phyloP scores from a whole-genome alignment of 2,797 vertebrate species.

The Chloroceryle amazona region DNA sequence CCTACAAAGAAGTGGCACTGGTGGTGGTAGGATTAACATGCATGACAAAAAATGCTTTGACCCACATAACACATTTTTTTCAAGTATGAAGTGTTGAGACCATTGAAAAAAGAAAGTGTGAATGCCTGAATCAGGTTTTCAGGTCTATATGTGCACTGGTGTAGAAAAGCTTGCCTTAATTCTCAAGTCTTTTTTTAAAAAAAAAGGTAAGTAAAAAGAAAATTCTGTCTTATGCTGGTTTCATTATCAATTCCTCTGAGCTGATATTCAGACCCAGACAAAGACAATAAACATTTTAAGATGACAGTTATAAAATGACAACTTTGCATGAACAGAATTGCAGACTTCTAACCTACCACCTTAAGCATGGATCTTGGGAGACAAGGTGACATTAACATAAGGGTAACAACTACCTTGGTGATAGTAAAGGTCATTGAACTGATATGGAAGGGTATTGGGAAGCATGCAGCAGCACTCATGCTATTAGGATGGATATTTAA shows the following conservation, averaged over 20 bases:
- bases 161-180: not conserved
- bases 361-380: not conserved
- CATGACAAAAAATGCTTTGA: not conserved
- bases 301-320: not conserved
- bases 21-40: not conserved
- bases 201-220: not conserved
- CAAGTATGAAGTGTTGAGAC: not conserved
- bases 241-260: not conserved
- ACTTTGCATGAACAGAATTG: not conserved
- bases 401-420: not conserved
- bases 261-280: not conserved
- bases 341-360: not conserved
- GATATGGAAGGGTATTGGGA: not conserved
- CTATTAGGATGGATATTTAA: not conserved
- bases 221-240: not conserved
- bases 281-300: not conserved
- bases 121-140: not conserved
- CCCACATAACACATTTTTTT: slow-evolving; percentile 17
- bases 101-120: not conserved
- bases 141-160: not conserved
- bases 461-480: not conserved
- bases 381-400: not conserved
- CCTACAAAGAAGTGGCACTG: not conserved
- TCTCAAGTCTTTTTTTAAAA: not conserved
- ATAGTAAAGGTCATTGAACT: not conserved